Base-by-base conservation (phyloP, 2,113 vertebrate species). In the Macaca nemestrina region DNA sequence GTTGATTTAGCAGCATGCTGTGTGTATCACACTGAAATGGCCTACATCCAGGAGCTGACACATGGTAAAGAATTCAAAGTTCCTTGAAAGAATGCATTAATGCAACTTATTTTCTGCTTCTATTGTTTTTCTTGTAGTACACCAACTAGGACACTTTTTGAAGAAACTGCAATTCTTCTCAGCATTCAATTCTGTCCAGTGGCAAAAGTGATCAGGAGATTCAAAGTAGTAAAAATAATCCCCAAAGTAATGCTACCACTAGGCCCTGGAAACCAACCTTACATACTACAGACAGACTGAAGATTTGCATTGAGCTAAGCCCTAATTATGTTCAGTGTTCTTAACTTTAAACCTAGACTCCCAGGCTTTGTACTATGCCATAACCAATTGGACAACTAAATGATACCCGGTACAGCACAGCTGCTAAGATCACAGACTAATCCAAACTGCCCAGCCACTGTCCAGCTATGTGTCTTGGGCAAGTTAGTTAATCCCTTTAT, bases 201-300 rank as follows among this genome's bases (percentile, higher is more conserved):
- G 35, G 40, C 57, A 55, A 89, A 95, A 67, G 72, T 81, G 18
- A 59, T 16, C 6, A 27, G 27, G 18, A 79, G 59, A 78, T 20
- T 96, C 45, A 72, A 97, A 95, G 93, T 5, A 68, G 57, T 85
- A 80, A 87, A 64, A 92, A 88, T 50, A 72, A 88, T 20, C 27
- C 50, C 80, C 72, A 89, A 82, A 83, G 72, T 48, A 82, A 9
- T 32, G 43, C 82, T 61, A 43, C 14, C 27, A 68, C 40, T 72
- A 45, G 73, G 40, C 43, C 67, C 59, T 64, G 64, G 78, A 83
- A 93, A 86, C 20, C 38, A 16, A 27, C 12, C 45, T 75, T n/a
- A 32, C 25, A 38, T 27, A 52, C 67, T 45, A 52, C 75, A 68
- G 76, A 90, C 22, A 73, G 45, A 43, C 27, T 27, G 22, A 61